A percentile compares a stretch with the other conserved stretches of the same genome.
Conservation (phyloP, 2,888 invertebrate genomes). For the Melinaea marsaeus region DNA sequence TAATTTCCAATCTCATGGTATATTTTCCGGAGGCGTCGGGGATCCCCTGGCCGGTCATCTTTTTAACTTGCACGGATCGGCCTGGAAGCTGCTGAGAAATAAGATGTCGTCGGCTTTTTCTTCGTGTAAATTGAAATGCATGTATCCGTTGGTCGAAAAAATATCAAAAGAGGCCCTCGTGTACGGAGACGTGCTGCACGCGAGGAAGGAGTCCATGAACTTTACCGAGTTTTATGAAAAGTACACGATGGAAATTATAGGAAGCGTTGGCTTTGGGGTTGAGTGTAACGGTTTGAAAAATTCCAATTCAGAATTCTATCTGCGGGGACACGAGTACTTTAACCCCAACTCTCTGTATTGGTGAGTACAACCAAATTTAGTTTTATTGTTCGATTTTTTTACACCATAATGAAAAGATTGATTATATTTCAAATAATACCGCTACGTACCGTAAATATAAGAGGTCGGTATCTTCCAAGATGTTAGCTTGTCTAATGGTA, state of each 20-base stretch:
- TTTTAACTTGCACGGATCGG: constrained; percentile 75
- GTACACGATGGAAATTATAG: constrained; percentile 80
- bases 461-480: no score
- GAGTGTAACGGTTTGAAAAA: constrained; percentile 78
- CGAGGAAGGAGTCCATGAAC: constrained; percentile 61
- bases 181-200: constrained; percentile 52
- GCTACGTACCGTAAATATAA: no score
- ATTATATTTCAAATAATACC: no score
- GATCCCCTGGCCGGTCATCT: constrained; percentile 80
- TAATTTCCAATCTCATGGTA: constrained; percentile 81
- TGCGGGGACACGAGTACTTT: constrained; percentile 66
- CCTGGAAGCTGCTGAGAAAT: constrained; percentile 80
- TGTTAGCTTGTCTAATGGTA: no score
- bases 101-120: constrained; percentile 83
- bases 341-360: constrained; percentile 59
- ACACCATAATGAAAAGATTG: no score
- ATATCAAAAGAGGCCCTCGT: constrained; percentile 74
- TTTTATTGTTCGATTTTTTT: no score
- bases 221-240: constrained; percentile 77
- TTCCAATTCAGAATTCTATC: constrained; percentile 73
- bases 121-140: constrained; percentile 81
- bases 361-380: constrained; percentile 43
- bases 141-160: constrained; percentile 79
- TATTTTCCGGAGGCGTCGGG: constrained; percentile 77
- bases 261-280: constrained; percentile 80